A percentile compares a stretch with the other conserved stretches of the same genome.
Conservation (phyloP, 2,888 invertebrate genomes). For the Pheosia tremula region DNA sequence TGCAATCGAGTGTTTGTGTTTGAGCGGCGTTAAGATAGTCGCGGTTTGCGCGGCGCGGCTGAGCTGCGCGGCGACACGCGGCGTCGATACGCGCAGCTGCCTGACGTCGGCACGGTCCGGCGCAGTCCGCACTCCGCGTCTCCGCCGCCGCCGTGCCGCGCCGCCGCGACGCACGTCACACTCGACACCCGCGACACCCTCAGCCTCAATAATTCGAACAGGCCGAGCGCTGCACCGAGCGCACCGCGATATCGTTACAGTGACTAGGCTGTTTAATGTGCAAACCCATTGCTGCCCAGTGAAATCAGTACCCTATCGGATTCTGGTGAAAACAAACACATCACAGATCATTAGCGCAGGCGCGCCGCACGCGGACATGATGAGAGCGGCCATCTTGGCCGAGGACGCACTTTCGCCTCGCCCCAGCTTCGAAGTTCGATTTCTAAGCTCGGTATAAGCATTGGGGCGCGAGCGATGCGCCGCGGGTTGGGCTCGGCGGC, state of each 20-base stretch:
- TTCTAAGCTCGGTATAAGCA: conserved; percentile 53
- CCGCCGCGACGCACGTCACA: conserved; percentile 60
- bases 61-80: conserved; percentile 50
- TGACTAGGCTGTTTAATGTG: conserved; percentile 52
- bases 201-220: conserved; percentile 31
- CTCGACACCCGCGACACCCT: conserved; percentile 55
- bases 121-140: conserved; percentile 59
- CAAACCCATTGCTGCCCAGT: conserved; percentile 37
- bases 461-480: conserved; percentile 60
- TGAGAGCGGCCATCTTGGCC: conserved; percentile 81
- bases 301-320: conserved; percentile 44
- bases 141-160: conserved; percentile 46
- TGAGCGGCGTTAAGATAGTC: conserved; percentile 61
- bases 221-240: conserved; percentile 43
- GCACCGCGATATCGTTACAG: conserved; percentile 54
- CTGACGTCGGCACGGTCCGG: conserved; percentile 60
- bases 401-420: conserved; percentile 82
- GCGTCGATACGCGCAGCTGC: conserved; percentile 70
- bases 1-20: conserved; percentile 70
- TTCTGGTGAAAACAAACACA: conserved; percentile 80
- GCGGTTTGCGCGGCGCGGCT: conserved; percentile 54
- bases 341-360: conserved; percentile 76
- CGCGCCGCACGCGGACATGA: conserved; percentile 76
- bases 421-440: conserved; percentile 75
- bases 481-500: conserved; percentile 62